Base-by-base conservation (phyloP, 2,888 invertebrate species). In the Drosophila prolongata region DNA sequence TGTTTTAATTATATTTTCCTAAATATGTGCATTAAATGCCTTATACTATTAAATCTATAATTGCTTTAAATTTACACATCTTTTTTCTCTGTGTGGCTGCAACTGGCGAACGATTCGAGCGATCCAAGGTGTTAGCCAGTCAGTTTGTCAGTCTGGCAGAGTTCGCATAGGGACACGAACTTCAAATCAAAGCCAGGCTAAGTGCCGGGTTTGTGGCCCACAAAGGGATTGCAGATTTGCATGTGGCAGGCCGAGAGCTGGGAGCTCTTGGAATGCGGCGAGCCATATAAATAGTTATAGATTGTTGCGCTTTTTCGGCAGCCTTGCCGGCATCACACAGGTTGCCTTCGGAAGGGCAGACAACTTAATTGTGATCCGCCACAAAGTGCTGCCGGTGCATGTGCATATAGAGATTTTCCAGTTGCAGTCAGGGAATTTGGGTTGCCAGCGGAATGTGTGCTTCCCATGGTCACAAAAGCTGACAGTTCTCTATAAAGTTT, bases 91-190 rank as follows among this genome's bases (percentile, higher is more conserved):
- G 50, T 9, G 13, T 19, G 6, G 30, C 19, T 40, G 38, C 11
- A 40, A 56, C 38, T 40, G 70, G 65, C 46, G 19, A 38, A 38
- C 70, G 16, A 40, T 40, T 59, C 16, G 43, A 55, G 38, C 58
- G 49, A 55, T 76, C 74, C 85, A 89, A 85, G 85, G 85, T 85
- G 90, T 85, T 89, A 68, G 78, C 78, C 66, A 66, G 66, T 66
- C 66, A 66, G 66, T 66, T 66, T 71, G 66, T 66, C 62, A 66
- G 78, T 60, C 59, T 47, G 59, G 62, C 65, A 60, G 57, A 60
- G 67, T 80, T 80, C 82, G 87, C 89, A 86, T 89, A 90, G 90
- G 91, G 90, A 90, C 90, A 90, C 91, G 91, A 90, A 90, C 91
- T 91, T 90, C 90, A 84, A 90, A 90, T 90, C 89, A 89, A 89